A percentile compares a stretch with the other conserved stretches of the same genome.
Conservation (phyloP, 2,888 invertebrate species). For the Lasioglossum marginatum region DNA sequence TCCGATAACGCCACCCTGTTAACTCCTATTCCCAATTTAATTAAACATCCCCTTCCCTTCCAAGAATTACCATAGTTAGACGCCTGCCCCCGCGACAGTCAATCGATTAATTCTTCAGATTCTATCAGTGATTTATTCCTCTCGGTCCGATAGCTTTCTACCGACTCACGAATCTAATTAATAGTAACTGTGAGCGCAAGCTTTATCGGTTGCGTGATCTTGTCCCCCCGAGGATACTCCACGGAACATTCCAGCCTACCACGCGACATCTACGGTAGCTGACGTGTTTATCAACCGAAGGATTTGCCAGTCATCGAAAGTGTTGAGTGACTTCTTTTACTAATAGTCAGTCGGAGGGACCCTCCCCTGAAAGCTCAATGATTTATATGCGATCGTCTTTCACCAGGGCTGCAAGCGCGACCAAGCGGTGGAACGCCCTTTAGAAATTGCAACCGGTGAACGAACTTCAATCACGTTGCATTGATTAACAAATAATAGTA, state of each 20-base stretch:
- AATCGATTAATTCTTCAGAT: constrained; percentile 46
- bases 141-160: constrained; percentile 33
- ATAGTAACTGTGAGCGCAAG: constrained; percentile 40
- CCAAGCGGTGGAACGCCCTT: not conserved
- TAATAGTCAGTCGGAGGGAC: not conserved
- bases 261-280: constrained; percentile 34
- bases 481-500: not conserved
- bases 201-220: constrained; percentile 41
- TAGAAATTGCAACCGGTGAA: not conserved
- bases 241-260: constrained; percentile 6
- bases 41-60: not conserved
- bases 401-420: not conserved
- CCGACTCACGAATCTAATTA: constrained; percentile 54
- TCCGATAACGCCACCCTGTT: not conserved
- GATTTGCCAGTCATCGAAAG: constrained; percentile 39
- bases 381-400: not conserved
- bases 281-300: constrained; percentile 40
- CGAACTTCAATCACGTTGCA: not conserved
- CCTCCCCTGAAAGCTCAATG: not conserved
- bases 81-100: not conserved
- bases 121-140: constrained; percentile 47
- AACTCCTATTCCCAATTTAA: constrained; percentile 16
- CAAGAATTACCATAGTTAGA: constrained; percentile 13
- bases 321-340: constrained; percentile 13
- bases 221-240: constrained; percentile 25